Conservation (phyloP, 2,797 vertebrate species). For the Takifugu rubripes region DNA sequence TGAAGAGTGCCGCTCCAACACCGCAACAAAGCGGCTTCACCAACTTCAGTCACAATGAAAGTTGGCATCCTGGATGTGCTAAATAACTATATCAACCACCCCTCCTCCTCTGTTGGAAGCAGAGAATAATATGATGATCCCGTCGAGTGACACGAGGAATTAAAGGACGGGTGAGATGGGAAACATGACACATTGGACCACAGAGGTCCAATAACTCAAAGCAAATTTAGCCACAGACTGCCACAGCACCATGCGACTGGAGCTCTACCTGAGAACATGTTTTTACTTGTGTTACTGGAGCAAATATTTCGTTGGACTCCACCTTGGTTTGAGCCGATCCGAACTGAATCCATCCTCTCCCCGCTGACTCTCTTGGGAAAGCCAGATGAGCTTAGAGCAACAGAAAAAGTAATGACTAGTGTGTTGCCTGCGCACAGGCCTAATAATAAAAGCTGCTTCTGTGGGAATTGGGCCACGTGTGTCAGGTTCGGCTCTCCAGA, state of each 20-base stretch:
- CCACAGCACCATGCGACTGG: conserved; percentile 1
- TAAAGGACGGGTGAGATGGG: conserved; percentile 29
- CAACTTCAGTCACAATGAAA: conserved; percentile 46
- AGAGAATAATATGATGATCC: conserved; percentile 51
- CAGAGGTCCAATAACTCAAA: conserved; percentile 43
- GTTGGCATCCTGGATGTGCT: conserved; percentile 48
- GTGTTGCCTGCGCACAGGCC: conserved; percentile 69
- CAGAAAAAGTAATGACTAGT: conserved; percentile 83
- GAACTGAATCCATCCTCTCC: conserved; percentile 74
- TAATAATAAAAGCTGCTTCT: conserved; percentile 83
- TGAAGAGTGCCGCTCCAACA: too few relatives aligned
- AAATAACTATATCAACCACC: conserved; percentile 1
- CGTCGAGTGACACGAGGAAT: conserved; percentile 53
- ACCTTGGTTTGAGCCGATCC: conserved; percentile 70
- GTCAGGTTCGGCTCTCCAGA: conserved; percentile 78
- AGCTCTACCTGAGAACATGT: conserved; percentile 53
- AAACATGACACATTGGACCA: conserved; percentile 23
- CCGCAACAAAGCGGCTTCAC: conserved; percentile 33
- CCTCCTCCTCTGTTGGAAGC: conserved; percentile 35
- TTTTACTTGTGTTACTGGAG: conserved; percentile 62
- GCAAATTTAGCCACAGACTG: background rate
- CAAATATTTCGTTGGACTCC: conserved; percentile 74
- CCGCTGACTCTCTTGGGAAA: conserved; percentile 66
- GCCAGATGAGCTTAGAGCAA: conserved; percentile 77
- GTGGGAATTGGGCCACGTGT: conserved; percentile 79